A percentile compares a stretch with the other conserved stretches of the same genome.
Conservation (phyloP, 2,797 vertebrate species). For the Anguilla pacifica region DNA sequence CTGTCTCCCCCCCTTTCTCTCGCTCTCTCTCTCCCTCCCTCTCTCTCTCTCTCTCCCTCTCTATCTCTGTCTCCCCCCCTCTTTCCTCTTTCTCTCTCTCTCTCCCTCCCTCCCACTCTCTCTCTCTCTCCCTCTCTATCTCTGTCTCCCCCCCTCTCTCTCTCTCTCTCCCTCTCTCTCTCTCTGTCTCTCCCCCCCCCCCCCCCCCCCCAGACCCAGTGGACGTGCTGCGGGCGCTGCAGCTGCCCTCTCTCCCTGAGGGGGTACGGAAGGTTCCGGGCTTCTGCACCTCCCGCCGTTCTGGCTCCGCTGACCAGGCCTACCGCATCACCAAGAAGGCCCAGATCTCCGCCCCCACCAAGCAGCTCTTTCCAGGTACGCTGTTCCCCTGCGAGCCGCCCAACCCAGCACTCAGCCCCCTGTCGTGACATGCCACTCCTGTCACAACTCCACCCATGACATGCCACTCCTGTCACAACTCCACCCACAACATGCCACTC, state of each 20-base stretch:
- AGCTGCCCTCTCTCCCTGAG: slow-evolving; percentile 83
- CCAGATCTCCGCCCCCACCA: slow-evolving; percentile 89
- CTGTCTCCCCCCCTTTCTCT: neutral
- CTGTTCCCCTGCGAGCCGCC: neutral
- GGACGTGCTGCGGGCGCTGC: slow-evolving; percentile 80
- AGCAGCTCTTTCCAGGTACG: slow-evolving; percentile 88
- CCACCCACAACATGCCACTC: neutral
- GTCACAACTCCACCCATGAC: neutral
- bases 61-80: slow-evolving; percentile 29
- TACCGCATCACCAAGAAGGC: slow-evolving; percentile 84
- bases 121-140: neutral
- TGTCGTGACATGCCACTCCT: neutral
- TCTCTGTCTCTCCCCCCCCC: slow-evolving; percentile 30
- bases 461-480: neutral
- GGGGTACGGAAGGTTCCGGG: slow-evolving; percentile 82
- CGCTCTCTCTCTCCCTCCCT: neutral
- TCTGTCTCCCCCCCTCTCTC: too few relatives aligned
- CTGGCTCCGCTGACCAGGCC: slow-evolving; percentile 75
- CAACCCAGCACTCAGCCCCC: neutral
- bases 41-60: neutral
- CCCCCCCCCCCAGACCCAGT: slow-evolving; percentile 60
- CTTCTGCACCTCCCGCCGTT: slow-evolving; percentile 77
- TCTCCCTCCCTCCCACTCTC: slow-evolving; percentile 43
- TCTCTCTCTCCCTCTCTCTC: neutral
- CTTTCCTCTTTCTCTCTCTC: neutral